Conservation (phyloP, 2,797 vertebrate species). For the Ispidina picta region DNA sequence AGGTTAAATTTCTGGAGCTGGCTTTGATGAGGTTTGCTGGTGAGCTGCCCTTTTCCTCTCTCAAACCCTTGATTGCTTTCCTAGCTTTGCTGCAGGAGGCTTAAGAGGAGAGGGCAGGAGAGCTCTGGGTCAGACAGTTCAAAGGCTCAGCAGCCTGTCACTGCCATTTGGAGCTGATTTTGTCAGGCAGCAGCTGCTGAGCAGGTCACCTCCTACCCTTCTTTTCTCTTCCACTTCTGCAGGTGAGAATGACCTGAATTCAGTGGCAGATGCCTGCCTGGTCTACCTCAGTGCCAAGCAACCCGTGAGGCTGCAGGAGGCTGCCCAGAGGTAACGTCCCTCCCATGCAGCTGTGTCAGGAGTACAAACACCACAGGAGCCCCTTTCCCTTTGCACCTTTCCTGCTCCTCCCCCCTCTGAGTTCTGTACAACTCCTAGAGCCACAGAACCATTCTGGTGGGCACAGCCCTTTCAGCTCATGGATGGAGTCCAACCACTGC, state of each 20-base stretch:
- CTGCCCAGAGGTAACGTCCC: conserved; percentile 85
- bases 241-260: conserved; percentile 90
- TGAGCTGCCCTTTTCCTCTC: neutral
- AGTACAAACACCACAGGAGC: neutral
- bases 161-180: conserved; percentile 47
- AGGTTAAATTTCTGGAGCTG: neutral
- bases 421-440: neutral
- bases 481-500: neutral
- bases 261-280: conserved; percentile 87
- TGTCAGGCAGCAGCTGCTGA: neutral
- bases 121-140: conserved; percentile 15
- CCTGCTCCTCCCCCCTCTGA: neutral
- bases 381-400: neutral
- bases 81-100: conserved; percentile 10
- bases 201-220: conserved; percentile 1
- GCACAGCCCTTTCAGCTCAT: neutral
- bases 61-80: conserved; percentile 33
- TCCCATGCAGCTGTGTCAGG: neutral
- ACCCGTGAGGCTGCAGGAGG: conserved; percentile 89
- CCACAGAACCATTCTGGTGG: neutral
- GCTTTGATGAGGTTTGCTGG: conserved; percentile 32
- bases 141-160: conserved; percentile 37
- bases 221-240: conserved; percentile 57
- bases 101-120: conserved; percentile 3
- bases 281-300: conserved; percentile 92